Conservation (phyloP, 1,140 invertebrate genomes). For the Conus ventricosus region DNA sequence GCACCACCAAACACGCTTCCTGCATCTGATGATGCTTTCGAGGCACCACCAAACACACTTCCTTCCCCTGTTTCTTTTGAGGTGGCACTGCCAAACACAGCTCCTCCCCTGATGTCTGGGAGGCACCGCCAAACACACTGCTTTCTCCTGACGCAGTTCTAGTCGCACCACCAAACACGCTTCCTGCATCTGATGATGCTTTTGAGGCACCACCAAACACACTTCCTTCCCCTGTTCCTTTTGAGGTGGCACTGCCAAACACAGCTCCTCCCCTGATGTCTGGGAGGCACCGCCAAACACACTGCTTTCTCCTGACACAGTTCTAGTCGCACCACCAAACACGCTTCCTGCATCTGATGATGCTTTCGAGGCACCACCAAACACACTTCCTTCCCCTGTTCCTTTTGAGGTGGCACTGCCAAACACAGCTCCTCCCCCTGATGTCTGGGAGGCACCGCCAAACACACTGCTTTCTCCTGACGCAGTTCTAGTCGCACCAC, state of each 20-base stretch:
- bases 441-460: background rate
- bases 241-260: background rate
- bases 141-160: background rate
- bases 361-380: background rate
- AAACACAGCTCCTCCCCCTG: background rate
- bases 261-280: background rate
- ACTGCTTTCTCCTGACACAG: background rate
- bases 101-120: background rate
- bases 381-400: background rate
- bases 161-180: background rate
- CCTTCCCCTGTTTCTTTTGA: background rate
- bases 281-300: background rate
- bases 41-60: background rate
- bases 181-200: background rate
- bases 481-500: background rate
- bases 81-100: background rate
- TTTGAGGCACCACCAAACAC: background rate
- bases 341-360: background rate
- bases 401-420: background rate
- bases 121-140: background rate
- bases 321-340: background rate
- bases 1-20: background rate
- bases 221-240: background rate
- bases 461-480: background rate
- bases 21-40: background rate